These are phyloP conservation scores for Exocentrus adspersus DNA, from an alignment of 2,888 invertebrate species.

Conservation along the genomic window DNA sequence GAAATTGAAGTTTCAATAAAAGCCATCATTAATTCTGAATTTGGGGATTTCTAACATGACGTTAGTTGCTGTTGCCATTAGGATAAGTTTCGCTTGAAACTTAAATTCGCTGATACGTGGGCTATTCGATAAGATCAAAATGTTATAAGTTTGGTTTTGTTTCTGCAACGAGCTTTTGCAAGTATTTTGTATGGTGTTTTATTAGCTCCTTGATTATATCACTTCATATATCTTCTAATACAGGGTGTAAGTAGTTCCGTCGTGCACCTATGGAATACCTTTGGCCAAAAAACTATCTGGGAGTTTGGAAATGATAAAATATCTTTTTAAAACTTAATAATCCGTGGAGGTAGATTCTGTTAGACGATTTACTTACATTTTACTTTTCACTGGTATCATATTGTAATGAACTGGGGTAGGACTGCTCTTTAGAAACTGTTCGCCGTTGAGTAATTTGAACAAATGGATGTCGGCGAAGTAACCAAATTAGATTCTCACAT, in stretches of 20 bases:
- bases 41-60: conserved; percentile 53
- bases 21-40: conserved; percentile 76
- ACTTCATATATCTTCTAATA: too few relatives aligned
- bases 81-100: conserved; percentile 16
- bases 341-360: too few relatives aligned
- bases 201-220: too few relatives aligned
- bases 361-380: too few relatives aligned
- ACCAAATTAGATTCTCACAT: conserved; percentile 74
- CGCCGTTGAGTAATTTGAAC: conserved; percentile 68
- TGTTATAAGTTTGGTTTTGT: too few relatives aligned
- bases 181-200: too few relatives aligned
- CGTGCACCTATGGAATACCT: too few relatives aligned
- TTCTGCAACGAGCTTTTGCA: too few relatives aligned
- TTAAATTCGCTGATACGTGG: conserved; percentile 11
- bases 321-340: too few relatives aligned
- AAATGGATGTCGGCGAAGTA: conserved; percentile 67
- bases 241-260: too few relatives aligned
- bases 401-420: not conserved
- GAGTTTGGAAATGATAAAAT: too few relatives aligned
- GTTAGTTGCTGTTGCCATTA: conserved; percentile 20
- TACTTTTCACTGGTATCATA: not conserved
- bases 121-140: not conserved
- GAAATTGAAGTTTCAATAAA: conserved; percentile 77
- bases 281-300: too few relatives aligned
- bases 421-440: conserved; percentile 45